A percentile compares a stretch with the other conserved stretches of the same genome.
Conservation (phyloP, 2,113 vertebrate genomes). For the Percopsis transmontana region DNA sequence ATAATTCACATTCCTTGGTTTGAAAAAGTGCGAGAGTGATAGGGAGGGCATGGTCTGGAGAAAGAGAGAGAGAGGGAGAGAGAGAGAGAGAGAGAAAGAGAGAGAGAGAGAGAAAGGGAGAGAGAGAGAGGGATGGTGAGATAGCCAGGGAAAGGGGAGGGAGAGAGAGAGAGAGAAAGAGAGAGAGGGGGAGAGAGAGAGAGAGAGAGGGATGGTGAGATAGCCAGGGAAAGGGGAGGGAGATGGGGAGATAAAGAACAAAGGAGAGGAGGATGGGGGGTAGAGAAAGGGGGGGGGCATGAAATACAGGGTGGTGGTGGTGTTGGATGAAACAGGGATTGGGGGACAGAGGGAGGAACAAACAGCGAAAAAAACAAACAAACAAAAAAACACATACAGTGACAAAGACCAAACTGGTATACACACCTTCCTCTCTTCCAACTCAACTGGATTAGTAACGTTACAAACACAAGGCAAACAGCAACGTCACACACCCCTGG, state of each 20-base stretch:
- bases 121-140: slow-evolving; percentile 2
- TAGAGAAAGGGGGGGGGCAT: background rate
- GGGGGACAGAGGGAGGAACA: slow-evolving; percentile 32
- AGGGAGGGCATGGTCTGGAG: slow-evolving; percentile 10
- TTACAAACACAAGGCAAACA: slow-evolving; percentile 20
- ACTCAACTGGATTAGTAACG: background rate
- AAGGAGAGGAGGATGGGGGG: background rate
- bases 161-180: background rate
- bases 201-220: background rate
- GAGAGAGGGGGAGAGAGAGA: background rate
- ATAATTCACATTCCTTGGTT: background rate
- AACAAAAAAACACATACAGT: slow-evolving; percentile 10
- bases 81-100: slow-evolving; percentile 30
- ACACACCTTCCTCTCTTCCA: slow-evolving; percentile 16
- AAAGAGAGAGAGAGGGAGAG: slow-evolving; percentile 7
- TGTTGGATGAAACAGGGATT: slow-evolving; percentile 22
- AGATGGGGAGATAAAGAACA: slow-evolving; percentile 5
- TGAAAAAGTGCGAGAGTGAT: background rate
- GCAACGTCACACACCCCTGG: background rate
- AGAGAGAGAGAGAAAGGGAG: slow-evolving; percentile 23
- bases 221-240: background rate
- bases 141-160: background rate
- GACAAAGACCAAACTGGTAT: slow-evolving; percentile 10
- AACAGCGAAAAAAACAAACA: slow-evolving; percentile 35
- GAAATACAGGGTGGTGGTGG: background rate